A percentile compares a stretch with the other conserved stretches of the same genome.
Conservation (phyloP, 2,888 invertebrate genomes). For the Lissonota sp. region DNA sequence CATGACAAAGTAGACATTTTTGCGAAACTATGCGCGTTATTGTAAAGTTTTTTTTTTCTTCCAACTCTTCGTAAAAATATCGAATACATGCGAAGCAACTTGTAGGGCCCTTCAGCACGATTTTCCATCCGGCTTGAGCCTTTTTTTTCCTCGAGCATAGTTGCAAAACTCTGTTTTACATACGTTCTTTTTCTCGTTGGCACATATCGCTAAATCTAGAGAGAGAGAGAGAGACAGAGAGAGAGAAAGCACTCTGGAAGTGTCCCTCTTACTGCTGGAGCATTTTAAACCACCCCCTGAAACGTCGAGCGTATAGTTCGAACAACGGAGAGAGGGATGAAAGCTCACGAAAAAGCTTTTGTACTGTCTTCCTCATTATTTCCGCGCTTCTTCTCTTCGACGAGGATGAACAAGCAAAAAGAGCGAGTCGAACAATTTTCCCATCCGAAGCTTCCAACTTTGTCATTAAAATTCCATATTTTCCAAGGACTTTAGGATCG, state of each 20-base stretch:
- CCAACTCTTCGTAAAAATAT: too few relatives aligned
- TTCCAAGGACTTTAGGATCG: not conserved
- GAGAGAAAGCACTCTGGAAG: constrained; percentile 39
- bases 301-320: constrained; percentile 11
- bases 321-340: constrained; percentile 20
- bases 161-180: constrained; percentile 16
- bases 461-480: constrained; percentile 50
- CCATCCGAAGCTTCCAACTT: constrained; percentile 43
- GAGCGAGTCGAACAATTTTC: constrained; percentile 31
- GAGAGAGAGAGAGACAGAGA: not conserved
- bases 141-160: not conserved
- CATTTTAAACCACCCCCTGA: constrained; percentile 1
- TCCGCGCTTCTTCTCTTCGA: constrained; percentile 44
- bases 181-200: not conserved
- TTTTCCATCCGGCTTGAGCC: constrained; percentile 10
- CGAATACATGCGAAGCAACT: not conserved
- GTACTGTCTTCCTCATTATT: constrained; percentile 61
- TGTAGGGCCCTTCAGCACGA: not conserved
- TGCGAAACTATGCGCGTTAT: too few relatives aligned
- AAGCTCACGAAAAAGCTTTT: constrained; percentile 50
- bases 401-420: constrained; percentile 31
- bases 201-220: not conserved
- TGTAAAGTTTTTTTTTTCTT: too few relatives aligned
- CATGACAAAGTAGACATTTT: too few relatives aligned
- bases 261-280: constrained; percentile 44